Evolutionary conservation across 2,888 invertebrate genomes (phyloP), one percentile per base, ranked within the genome.

Genomic region (Nephrocerus scutellatus): DNA sequence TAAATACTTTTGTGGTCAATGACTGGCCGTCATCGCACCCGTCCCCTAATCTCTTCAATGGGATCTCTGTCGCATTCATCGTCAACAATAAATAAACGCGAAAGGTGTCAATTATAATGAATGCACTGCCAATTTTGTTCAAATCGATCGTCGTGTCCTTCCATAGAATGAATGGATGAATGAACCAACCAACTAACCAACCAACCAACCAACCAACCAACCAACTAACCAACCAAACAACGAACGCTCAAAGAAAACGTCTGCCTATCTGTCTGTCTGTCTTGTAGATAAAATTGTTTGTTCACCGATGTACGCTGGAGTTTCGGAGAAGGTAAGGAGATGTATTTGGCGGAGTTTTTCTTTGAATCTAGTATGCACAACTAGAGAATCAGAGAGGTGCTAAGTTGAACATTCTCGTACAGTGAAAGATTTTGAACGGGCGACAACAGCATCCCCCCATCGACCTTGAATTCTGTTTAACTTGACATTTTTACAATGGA

Each of bases 21-120:
- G n/a, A n/a, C n/a, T n/a, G n/a, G n/a, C n/a, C 22, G 22, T 22
- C 22, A 7, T 7, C 22, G 10, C 8, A 22, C 10, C 22, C 22
- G 44, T 46, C 46, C 38, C 33, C 44, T 46, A 44, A 46, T 46
- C 46, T 41, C 33, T n/a, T n/a, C n/a, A n/a, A n/a, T n/a, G n/a
- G n/a, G n/a, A 39, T 41, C 35, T 41, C 43, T 39, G 44, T 46
- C 46, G 41, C 41, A 41, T 41, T 46, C 46, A 46, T 38, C 44
- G 46, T 46, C 46, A 46, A 46, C 46, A 46, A 46, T 46, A 46
- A 46, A 46, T 46, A 46, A 46, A 46, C 44, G 44, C 44, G 46
- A 46, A 46, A 46, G 46, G 44, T 46, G 46, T 46, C 46, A 46
- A 46, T 46, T 46, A 46, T 46, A 46, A 46, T 46, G 46, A 46